Evolutionary conservation across 2,113 vertebrate genomes (phyloP).

Genomic region (Entelurus aequoreus): DNA sequence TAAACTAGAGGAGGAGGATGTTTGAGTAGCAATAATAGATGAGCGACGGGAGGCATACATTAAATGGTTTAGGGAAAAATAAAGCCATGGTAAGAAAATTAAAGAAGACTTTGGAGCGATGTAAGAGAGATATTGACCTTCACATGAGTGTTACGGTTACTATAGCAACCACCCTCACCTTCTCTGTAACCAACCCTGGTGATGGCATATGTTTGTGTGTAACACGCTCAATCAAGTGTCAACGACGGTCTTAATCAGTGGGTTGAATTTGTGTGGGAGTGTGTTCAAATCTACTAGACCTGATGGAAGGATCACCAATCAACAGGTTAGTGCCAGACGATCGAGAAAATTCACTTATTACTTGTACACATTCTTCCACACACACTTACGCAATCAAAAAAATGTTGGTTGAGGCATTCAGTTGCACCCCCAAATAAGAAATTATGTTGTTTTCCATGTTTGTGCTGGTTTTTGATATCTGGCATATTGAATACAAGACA

Average conservation of each 20-base stretch:
- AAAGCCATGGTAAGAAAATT: background rate
- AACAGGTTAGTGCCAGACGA: slow-evolving; percentile 24
- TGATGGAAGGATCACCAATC: slow-evolving; percentile 34
- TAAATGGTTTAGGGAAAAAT: background rate
- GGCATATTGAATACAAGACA: no score
- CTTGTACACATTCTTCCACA: background rate
- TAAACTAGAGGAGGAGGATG: background rate
- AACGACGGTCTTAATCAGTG: slow-evolving; percentile 10
- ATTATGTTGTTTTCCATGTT: background rate
- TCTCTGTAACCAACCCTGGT: slow-evolving; percentile 7
- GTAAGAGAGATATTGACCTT: slow-evolving; percentile 21
- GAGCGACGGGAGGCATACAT: background rate
- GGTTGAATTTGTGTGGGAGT: slow-evolving; percentile 16
- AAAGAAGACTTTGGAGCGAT: slow-evolving; percentile 1
- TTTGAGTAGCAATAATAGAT: background rate
- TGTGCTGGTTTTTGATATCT: slow-evolving; percentile 31
- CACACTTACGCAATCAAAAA: background rate
- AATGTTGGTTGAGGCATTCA: slow-evolving; percentile 24
- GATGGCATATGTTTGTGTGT: background rate
- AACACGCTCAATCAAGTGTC: slow-evolving; percentile 29
- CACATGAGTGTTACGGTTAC: slow-evolving; percentile 26
- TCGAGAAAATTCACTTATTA: slow-evolving; percentile 10
- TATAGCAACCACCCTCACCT: slow-evolving; percentile 25
- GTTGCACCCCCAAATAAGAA: slow-evolving; percentile 21
- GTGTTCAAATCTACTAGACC: slow-evolving; percentile 17